Evolutionary conservation across 2,797 vertebrate species (phyloP), one percentile per base, ranked within the genome.

Genomic region (Gobio occitaniae): DNA sequence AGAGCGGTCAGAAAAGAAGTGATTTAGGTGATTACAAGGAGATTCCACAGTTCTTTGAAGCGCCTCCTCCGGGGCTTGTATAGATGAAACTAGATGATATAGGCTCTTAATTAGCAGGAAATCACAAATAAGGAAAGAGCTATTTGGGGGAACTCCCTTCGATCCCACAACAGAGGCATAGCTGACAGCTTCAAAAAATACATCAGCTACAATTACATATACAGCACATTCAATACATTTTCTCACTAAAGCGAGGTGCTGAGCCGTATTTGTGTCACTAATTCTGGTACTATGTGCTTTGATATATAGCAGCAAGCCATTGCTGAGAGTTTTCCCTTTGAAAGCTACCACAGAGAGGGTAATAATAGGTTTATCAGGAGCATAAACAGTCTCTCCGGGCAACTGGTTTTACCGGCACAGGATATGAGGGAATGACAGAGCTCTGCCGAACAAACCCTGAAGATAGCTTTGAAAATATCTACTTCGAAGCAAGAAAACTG

Each of bases 111-210:
- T 48, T 41, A 82, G 80, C 85, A 82, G 88, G 89, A 90, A 90
- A 87, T 90, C 78, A 80, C 81, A 65, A 88, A 88, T 84, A 87
- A 84, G 83, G 82, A 78, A 59, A 85, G 63, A 79, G 88, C 10
- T 25, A 25, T 63, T 66, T 76, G 8, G 50, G 83, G 80, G 77
- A 87, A 88, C 85, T 78, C 83, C 85, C 71, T 29, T 59, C 10
- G 1, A 19, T 74, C 78, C 76, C 84, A 87, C 81, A 86, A 84
- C 77, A 84, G 71, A 85, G 84, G 36, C 65, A 63, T 29, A 10
- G 25, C 82, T 83, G 75, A 78, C 21, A 66, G 32, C 38, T 75
- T 74, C 81, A 78, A 65, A 78, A 83, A 25, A 65, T 82, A 56
- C 61, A 63, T 76, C 4, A 41, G 12, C 13, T 2, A 69, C 29